Percentiles rank a stretch among this genome's conserved stretches.
phyloP scores from a whole-genome alignment of 2,797 vertebrate genomes.

The Pristis pectinata region DNA sequence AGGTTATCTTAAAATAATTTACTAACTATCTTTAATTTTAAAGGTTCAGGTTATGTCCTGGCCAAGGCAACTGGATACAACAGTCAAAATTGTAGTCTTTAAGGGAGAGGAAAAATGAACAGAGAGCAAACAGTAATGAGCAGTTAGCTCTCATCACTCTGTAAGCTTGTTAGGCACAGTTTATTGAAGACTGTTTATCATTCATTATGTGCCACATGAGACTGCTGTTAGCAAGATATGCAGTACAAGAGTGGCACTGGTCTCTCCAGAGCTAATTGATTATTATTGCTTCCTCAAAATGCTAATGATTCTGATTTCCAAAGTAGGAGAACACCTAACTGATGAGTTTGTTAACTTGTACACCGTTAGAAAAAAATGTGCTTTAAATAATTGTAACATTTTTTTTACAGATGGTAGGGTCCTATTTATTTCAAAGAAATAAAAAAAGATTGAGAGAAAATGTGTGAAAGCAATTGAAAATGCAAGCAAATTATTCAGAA shows the following conservation, averaged over 20 bases:
- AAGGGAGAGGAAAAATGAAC: not conserved
- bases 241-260: constrained; percentile 9
- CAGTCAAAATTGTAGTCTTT: not conserved
- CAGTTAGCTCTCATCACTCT: not conserved
- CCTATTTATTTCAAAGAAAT: not conserved
- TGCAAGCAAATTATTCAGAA: not conserved
- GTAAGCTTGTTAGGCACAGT: constrained; percentile 1
- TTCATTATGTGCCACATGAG: constrained; percentile 19
- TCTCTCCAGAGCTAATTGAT: constrained; percentile 13
- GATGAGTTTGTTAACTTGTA: constrained; percentile 16
- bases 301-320: not conserved
- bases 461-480: not conserved
- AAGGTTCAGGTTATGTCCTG: not conserved
- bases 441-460: not conserved
- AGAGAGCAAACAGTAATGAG: not conserved
- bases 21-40: not conserved
- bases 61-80: not conserved
- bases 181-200: constrained; percentile 22
- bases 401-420: not conserved
- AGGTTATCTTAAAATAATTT: not conserved
- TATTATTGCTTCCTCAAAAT: constrained; percentile 27
- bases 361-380: not conserved
- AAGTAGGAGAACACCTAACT: not conserved
- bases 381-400: not conserved
- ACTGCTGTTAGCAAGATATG: not conserved